Base-by-base conservation (phyloP, 2,888 invertebrate species). In the Scotopteryx bipunctaria region DNA sequence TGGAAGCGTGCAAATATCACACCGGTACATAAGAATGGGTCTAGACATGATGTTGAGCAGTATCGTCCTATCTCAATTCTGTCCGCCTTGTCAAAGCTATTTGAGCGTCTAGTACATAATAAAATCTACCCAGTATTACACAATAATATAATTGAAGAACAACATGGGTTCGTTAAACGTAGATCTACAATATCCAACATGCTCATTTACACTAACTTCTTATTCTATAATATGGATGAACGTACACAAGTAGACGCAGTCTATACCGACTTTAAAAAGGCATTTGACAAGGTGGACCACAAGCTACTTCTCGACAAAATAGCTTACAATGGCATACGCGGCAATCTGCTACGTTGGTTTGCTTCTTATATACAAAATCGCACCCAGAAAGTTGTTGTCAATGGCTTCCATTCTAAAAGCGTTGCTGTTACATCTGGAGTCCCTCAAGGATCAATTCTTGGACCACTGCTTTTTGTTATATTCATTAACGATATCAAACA, bases 111-210 rank as follows among this genome's bases (percentile, higher is more conserved):
- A 1, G 46, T 63, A 1, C 56, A 60, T 29, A 47, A 49, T 13
- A 13, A 47, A 13, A 33, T 60, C 6, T 60, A 63, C 35, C 43
- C 55, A 0, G 5, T 38, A 2, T 17, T 63, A 5, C 54, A 48
- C 13, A 53, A 58, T 16, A 32, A 16, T 6, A 55, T 62, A 1
- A 52, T 59, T 17, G 31, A 33, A 3, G 50, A 59, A 25, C 61
- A 63, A 27, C 60, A 65, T 32, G 60, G 61, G 6, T 61, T 65
- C 45, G 61, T 65, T 3, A 57, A 58, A 44, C 41, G 19, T 19
- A 19, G 19, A 2, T 19, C 19, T 6, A 19, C 19, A 19, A 19
- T 6, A 6, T 2, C 19, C 19, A 19, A 19, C 19, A 19, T 19
- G 19, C 19, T 19, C 3, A 19, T 6, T 5, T 19, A 19, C 19